Conservation (phyloP, 2,888 invertebrate genomes). For the Scelioninae gen. 2 region DNA sequence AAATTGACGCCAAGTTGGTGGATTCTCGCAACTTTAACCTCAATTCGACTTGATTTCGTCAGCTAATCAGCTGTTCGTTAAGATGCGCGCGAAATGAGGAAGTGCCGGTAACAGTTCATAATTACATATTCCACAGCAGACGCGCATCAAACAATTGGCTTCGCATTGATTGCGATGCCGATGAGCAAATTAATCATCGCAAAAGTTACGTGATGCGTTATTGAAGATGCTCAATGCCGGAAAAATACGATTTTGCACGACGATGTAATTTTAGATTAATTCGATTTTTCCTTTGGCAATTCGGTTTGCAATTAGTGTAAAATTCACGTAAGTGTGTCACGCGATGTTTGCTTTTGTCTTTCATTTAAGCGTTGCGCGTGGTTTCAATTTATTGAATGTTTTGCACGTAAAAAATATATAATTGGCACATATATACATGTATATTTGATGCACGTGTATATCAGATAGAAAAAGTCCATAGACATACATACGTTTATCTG, state of each 20-base stretch:
- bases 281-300: slow-evolving; percentile 28
- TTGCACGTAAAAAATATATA: no score
- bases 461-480: no score
- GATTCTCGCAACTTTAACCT: no score
- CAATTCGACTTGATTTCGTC: slow-evolving; percentile 2
- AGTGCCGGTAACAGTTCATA: slow-evolving; percentile 33
- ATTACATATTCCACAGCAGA: slow-evolving; percentile 43
- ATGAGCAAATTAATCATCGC: slow-evolving; percentile 54
- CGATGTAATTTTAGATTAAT: slow-evolving; percentile 32
- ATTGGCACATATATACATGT: no score
- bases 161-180: slow-evolving; percentile 45
- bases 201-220: slow-evolving; percentile 54
- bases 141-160: slow-evolving; percentile 37
- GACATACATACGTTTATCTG: no score
- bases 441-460: no score
- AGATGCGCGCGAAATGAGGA: slow-evolving; percentile 35
- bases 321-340: background rate
- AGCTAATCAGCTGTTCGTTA: slow-evolving; percentile 30
- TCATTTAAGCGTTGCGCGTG: background rate
- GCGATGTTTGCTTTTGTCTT: background rate
- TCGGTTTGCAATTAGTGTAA: slow-evolving; percentile 7
- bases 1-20: no score
- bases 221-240: slow-evolving; percentile 44
- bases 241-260: slow-evolving; percentile 29
- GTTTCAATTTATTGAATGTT: background rate